Evolutionary conservation across 2,797 vertebrate genomes (phyloP).

Genomic region (Parauchenoglanis punctatus): DNA sequence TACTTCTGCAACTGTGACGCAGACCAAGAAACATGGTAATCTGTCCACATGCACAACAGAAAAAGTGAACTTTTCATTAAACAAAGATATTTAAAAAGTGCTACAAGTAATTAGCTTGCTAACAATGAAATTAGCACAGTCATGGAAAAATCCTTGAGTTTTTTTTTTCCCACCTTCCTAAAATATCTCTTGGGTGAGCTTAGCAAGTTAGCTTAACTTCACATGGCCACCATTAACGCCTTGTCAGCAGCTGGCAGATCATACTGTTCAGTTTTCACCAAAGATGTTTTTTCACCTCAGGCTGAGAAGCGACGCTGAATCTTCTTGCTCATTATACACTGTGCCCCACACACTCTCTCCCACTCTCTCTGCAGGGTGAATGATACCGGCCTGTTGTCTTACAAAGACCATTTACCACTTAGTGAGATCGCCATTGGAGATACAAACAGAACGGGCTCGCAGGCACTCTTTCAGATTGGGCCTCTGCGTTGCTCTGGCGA

Average conservation of each 20-base stretch:
- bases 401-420: conserved; percentile 88
- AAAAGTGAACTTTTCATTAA: not conserved
- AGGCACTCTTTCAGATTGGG: conserved; percentile 83
- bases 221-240: conserved; percentile 17
- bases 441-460: conserved; percentile 83
- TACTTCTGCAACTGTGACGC: conserved; percentile 88
- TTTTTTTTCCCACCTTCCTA: not conserved
- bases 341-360: conserved; percentile 26
- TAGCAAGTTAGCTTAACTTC: conserved; percentile 25
- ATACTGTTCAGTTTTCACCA: conserved; percentile 14
- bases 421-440: conserved; percentile 86
- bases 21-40: conserved; percentile 85
- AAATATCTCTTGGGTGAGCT: conserved; percentile 3
- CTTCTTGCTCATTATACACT: conserved; percentile 33
- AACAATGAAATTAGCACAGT: not conserved
- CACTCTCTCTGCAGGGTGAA: conserved; percentile 75
- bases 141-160: not conserved
- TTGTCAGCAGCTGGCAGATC: conserved; percentile 41
- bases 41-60: not conserved
- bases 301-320: conserved; percentile 25
- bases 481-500: conserved; percentile 86
- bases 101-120: not conserved
- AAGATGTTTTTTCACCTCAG: conserved; percentile 15
- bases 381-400: conserved; percentile 82
- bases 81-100: not conserved